Percentiles rank a stretch among this genome's conserved stretches.
Conservation (phyloP, 2,888 invertebrate genomes). For the Cremastobaeus sp. region DNA sequence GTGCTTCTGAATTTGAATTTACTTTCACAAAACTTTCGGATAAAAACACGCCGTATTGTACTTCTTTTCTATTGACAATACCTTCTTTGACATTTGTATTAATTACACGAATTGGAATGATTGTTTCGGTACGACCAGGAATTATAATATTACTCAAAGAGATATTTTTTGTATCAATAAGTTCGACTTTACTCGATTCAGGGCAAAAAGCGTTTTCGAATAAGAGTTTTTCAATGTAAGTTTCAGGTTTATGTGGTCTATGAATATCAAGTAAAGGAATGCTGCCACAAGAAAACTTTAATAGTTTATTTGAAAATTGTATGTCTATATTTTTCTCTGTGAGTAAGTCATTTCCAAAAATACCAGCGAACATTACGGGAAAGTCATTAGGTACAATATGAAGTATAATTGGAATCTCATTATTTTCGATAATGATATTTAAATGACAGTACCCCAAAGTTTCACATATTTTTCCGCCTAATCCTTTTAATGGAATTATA, state of each 20-base stretch:
- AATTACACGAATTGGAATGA: not conserved
- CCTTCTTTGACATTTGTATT: not conserved
- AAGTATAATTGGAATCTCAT: not conserved
- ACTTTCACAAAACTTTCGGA: conserved; percentile 8
- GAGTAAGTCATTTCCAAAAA: conserved; percentile 6
- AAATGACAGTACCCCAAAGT: not conserved
- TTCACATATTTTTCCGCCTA: not conserved
- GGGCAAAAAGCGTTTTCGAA: not conserved
- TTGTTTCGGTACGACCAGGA: conserved; percentile 1
- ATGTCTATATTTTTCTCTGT: not conserved
- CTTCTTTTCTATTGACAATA: not conserved
- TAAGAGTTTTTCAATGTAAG: not conserved
- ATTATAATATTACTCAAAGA: conserved; percentile 12
- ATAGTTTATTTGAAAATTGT: not conserved
- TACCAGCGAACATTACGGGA: conserved; percentile 10
- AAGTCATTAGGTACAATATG: conserved; percentile 5
- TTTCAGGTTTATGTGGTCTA: not conserved
- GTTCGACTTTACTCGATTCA: too few relatives aligned
- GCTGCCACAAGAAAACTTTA: not conserved
- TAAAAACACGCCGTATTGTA: not conserved
- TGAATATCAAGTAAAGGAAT: not conserved
- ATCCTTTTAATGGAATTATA: not conserved
- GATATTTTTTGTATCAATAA: too few relatives aligned
- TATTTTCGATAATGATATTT: conserved; percentile 19
- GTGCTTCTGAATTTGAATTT: not conserved